Base-by-base conservation (phyloP, 2,113 vertebrate genomes). In the Halcyon malimbica region DNA sequence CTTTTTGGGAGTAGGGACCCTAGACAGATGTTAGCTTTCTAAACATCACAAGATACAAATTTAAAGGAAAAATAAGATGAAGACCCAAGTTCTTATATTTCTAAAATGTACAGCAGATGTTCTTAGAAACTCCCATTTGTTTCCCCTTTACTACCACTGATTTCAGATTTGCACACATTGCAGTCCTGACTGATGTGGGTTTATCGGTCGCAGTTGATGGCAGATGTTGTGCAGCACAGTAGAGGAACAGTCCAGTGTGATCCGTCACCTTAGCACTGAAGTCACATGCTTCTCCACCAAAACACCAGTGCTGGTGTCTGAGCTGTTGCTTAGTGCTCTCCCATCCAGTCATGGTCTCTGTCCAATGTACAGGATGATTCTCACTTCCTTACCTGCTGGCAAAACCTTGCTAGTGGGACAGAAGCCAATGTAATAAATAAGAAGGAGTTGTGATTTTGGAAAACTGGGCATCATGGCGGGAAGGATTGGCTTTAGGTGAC, bases 311-410 rank as follows among this genome's bases (percentile, higher is more conserved):
- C 44, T 64, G 35, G 4, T 44, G 46, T 28, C 41, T 1, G 0
- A 59, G 25, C 54, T 67, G 54, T 59, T n/a, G 18, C 44, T 60
- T 23, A 11, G 6, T 37, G 35, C 42, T 68, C 29, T 60, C 18
- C 56, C 17, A 23, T 44, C 33, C 65, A 26, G 14, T 17, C 10
- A 0, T 19, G 39, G 28, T 10, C 68, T 63, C n/a, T 60, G 20
- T 25, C 46, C 50, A 50, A 4, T 0, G 0, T 17, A 11, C 18
- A 73, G 50, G 23, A 13, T 18, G 44, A 16, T 68, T 4, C 50
- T 87, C 2, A 0, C 23, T 73, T 83, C 63, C 59, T 59, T 65
- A 31, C 9, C 16, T 1, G 0, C 17, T 2, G 0, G 31, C 1
- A 5, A 70, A 73, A 42, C 33, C 5, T 73, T 50, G 37, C 9